Evolutionary conservation across 2,888 invertebrate genomes (phyloP).

Genomic region (Syrphus vitripennis): DNA sequence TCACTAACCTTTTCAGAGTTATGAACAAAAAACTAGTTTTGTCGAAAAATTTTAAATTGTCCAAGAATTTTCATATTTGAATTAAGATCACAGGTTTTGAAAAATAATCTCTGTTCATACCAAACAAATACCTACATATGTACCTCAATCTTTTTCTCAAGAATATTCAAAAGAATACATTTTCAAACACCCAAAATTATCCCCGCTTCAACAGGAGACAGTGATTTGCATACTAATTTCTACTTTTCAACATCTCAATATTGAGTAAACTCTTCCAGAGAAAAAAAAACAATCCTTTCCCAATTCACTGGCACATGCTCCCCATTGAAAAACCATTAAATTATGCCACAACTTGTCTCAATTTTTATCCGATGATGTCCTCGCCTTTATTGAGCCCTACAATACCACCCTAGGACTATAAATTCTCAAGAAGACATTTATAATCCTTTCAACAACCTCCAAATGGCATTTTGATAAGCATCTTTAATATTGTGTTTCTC

Average conservation of each 20-base stretch:
- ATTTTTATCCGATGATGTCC: constrained; percentile 19
- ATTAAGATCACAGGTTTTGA: too few relatives aligned
- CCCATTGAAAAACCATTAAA: constrained; percentile 65
- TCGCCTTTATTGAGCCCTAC: background rate
- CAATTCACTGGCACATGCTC: constrained; percentile 61
- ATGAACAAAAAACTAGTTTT: too few relatives aligned
- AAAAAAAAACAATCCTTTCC: background rate
- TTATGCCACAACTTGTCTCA: constrained; percentile 65
- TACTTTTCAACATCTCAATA: constrained; percentile 12
- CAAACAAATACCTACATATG: background rate
- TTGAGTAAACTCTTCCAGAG: too few relatives aligned
- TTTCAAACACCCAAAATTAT: background rate
- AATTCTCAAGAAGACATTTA: constrained; percentile 53
- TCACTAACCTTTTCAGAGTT: too few relatives aligned
- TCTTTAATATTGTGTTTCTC: constrained; percentile 7
- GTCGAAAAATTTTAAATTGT: too few relatives aligned
- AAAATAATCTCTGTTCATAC: too few relatives aligned
- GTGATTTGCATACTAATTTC: constrained; percentile 51
- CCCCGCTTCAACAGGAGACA: background rate
- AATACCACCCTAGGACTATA: constrained; percentile 25
- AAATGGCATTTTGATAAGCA: constrained; percentile 68
- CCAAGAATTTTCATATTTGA: too few relatives aligned
- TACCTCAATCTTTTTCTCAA: background rate
- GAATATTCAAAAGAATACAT: background rate
- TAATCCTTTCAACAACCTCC: constrained; percentile 68